phyloP scores from a whole-genome alignment of 2,113 vertebrate genomes.

The Acinonyx jubatus region DNA sequence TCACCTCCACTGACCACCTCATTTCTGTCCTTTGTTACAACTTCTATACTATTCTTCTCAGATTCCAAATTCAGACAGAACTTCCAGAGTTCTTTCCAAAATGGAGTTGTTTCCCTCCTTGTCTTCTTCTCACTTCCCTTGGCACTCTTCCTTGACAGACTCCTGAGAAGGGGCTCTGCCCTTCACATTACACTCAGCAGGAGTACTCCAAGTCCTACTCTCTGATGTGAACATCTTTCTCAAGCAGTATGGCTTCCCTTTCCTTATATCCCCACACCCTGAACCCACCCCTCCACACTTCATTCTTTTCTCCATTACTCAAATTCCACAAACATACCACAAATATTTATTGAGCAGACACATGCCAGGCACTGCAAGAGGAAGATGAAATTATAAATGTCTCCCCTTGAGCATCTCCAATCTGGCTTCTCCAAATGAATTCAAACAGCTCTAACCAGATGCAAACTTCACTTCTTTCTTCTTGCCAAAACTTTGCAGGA shows the following conservation, averaged over 20 bases:
- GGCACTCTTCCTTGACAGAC: background rate
- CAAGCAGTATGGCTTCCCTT: background rate
- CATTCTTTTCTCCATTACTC: background rate
- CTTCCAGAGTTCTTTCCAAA: background rate
- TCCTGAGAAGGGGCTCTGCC: background rate
- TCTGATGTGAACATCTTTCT: background rate
- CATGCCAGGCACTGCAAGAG: background rate
- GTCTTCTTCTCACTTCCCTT: background rate
- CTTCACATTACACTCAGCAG: background rate
- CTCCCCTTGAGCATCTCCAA: background rate
- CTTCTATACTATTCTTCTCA: background rate
- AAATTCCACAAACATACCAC: background rate
- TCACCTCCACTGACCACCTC: background rate
- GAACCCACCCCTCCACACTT: background rate
- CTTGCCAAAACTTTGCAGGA: background rate
- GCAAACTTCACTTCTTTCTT: background rate
- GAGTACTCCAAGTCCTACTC: accelerated
- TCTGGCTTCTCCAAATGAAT: background rate
- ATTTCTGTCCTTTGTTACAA: background rate
- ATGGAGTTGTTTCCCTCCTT: background rate
- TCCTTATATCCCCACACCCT: background rate
- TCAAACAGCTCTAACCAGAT: background rate
- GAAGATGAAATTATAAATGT: background rate
- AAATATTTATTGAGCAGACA: background rate
- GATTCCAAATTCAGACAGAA: background rate